A percentile compares a stretch with the other conserved stretches of the same genome.
Evolutionary conservation across 2,797 vertebrate genomes (phyloP).

Genomic region (Novumbra hubbsi): DNA sequence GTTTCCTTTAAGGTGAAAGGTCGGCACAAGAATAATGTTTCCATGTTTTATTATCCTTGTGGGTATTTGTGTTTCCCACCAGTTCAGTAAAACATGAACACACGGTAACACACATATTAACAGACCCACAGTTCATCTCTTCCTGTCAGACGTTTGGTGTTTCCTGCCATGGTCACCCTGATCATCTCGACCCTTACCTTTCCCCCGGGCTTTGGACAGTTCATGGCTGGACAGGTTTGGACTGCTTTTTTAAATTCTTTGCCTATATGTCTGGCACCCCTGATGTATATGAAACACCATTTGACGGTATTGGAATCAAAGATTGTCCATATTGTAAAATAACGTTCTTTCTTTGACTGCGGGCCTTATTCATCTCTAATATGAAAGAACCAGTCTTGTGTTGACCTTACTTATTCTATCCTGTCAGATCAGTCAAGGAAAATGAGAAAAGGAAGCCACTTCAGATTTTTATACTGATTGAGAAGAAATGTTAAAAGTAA

Average conservation of each 20-base stretch:
- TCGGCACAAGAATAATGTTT: too few relatives aligned
- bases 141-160: slow-evolving; percentile 87
- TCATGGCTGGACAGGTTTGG: slow-evolving; percentile 97
- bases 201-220: slow-evolving; percentile 94
- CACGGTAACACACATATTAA: slow-evolving; percentile 38
- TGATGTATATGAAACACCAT: background rate
- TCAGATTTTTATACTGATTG: too few relatives aligned
- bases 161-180: slow-evolving; percentile 92
- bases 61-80: background rate
- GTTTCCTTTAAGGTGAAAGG: too few relatives aligned
- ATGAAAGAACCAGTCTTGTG: background rate
- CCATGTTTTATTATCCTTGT: too few relatives aligned
- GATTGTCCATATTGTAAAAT: background rate
- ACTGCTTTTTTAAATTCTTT: background rate
- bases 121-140: slow-evolving; percentile 68
- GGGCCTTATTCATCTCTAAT: background rate
- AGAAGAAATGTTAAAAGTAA: too few relatives aligned
- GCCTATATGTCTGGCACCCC: background rate
- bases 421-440: background rate
- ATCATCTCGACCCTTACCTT: slow-evolving; percentile 93
- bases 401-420: background rate
- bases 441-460: background rate
- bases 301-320: background rate
- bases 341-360: background rate
- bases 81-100: background rate